Conservation (phyloP, 2,113 vertebrate genomes). For the Marmota flaviventris region DNA sequence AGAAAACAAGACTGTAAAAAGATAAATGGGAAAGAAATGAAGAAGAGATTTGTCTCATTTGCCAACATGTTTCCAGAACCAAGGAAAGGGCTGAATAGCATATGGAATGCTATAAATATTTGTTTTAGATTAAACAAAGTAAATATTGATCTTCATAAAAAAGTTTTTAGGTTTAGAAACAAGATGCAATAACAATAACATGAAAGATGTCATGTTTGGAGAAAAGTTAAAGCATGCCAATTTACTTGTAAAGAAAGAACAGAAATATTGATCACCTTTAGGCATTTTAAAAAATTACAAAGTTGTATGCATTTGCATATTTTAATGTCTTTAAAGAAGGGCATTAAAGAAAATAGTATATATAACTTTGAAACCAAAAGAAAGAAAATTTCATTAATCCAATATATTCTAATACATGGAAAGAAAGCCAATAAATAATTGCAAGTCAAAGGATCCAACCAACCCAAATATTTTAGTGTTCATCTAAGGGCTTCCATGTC, state of each 20-base stretch:
- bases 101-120: not conserved
- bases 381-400: not conserved
- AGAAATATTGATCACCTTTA: not conserved
- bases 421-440: not conserved
- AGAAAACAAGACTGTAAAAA: not conserved
- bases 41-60: not conserved
- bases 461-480: not conserved
- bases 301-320: not conserved
- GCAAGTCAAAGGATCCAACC: not conserved
- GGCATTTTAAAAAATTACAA: not conserved
- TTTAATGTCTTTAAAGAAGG: not conserved
- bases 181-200: not conserved
- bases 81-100: not conserved
- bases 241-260: not conserved
- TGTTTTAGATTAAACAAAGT: constrained; percentile 9
- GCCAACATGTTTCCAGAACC: not conserved
- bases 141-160: not conserved
- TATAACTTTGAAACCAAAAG: constrained; percentile 5
- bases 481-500: no score
- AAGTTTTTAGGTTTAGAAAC: not conserved
- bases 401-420: not conserved
- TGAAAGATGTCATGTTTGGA: not conserved
- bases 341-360: not conserved
- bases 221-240: not conserved
- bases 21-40: not conserved